A percentile compares a stretch with the other conserved stretches of the same genome.
Evolutionary conservation across 2,797 vertebrate genomes (phyloP).

Genomic region (Myotis pilosus): DNA sequence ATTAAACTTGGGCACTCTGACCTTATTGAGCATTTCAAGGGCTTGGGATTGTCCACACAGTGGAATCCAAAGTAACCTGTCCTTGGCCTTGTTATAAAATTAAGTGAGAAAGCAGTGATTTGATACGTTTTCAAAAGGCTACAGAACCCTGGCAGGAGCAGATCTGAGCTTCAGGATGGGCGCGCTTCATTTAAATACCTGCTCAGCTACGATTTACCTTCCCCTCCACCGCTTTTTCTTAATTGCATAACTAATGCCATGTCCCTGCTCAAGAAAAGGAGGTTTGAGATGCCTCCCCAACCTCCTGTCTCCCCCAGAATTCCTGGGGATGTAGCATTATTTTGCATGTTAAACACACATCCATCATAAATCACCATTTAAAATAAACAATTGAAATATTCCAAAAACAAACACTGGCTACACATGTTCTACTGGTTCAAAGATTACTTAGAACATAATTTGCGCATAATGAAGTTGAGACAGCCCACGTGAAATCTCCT

Average conservation of each 20-base stretch:
- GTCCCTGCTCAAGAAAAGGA: constrained; percentile 22
- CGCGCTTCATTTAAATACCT: constrained; percentile 27
- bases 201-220: constrained; percentile 32
- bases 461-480: constrained; percentile 71
- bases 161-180: constrained; percentile 20
- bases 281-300: background rate
- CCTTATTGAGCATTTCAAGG: constrained; percentile 31
- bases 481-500: constrained; percentile 73
- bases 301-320: background rate
- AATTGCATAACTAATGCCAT: background rate
- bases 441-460: constrained; percentile 77
- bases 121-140: background rate
- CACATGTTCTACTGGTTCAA: constrained; percentile 67
- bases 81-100: background rate
- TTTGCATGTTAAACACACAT: constrained; percentile 70
- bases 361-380: constrained; percentile 63
- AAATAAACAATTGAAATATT: constrained; percentile 77
- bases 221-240: constrained; percentile 15
- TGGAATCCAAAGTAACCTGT: constrained; percentile 33
- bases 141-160: background rate
- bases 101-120: background rate
- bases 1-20: background rate
- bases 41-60: background rate
- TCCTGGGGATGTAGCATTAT: constrained; percentile 70
- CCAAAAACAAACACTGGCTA: constrained; percentile 74